These are phyloP conservation scores for Ephestia elutella DNA, from an alignment of 1,140 invertebrate species.

Conservation along the genomic window DNA sequence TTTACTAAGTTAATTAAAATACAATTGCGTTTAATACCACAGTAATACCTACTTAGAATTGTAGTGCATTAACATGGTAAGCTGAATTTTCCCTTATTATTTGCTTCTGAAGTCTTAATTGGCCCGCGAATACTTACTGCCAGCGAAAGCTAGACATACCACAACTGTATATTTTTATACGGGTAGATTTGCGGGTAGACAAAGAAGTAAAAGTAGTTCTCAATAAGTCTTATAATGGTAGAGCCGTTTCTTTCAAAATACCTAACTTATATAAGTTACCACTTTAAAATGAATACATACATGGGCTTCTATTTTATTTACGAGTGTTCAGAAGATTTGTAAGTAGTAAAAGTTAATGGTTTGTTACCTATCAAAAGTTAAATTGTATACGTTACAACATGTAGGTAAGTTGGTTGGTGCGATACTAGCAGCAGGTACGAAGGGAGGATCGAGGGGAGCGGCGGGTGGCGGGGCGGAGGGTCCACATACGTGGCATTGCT, in stretches of 20 bases:
- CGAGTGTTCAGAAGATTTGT: too few species aligned
- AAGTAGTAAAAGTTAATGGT: too few species aligned
- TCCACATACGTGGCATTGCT: conserved; percentile 19
- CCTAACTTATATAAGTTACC: too few species aligned
- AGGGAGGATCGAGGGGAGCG: neutral
- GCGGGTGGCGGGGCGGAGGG: conserved; percentile 5
- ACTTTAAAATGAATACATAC: too few species aligned
- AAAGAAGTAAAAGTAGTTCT: too few species aligned
- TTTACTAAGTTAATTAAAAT: conserved; percentile 5
- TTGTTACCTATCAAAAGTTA: too few species aligned
- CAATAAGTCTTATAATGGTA: too few species aligned
- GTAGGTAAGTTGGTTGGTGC: neutral
- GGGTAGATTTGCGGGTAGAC: too few species aligned
- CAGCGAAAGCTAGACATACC: neutral
- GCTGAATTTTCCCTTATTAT: neutral
- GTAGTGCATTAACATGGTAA: neutral
- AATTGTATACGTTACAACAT: too few species aligned
- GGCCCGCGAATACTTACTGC: neutral
- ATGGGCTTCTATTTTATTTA: too few species aligned
- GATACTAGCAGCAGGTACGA: neutral
- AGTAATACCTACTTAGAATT: neutral
- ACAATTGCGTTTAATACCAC: neutral
- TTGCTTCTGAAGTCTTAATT: neutral
- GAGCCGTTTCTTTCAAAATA: too few species aligned
- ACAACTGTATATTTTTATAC: too few species aligned